Percentiles rank a stretch among this genome's conserved stretches.
phyloP scores from a whole-genome alignment of 1,140 invertebrate species.

The Drosophila saltans region DNA sequence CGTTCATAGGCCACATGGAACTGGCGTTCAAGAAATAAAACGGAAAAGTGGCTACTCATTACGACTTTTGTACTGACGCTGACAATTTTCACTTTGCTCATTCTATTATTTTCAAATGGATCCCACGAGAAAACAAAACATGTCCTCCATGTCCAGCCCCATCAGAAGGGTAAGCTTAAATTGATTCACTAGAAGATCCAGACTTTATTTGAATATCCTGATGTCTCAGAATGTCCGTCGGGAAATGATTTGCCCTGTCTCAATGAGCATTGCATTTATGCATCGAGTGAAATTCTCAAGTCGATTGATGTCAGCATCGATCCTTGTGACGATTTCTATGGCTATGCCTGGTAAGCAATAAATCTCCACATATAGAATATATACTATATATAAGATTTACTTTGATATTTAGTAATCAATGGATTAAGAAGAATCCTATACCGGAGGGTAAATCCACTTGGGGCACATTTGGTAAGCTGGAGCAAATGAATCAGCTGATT shows the following conservation, averaged over 20 bases:
- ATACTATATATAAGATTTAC: background rate
- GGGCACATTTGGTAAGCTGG: conserved; percentile 97
- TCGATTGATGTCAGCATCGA: conserved; percentile 91
- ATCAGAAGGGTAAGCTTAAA: conserved; percentile 52
- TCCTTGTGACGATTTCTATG: conserved; percentile 98
- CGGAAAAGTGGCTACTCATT: conserved; percentile 84
- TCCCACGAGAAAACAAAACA: conserved; percentile 64
- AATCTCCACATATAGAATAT: background rate
- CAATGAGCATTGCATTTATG: conserved; percentile 92
- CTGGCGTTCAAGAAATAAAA: conserved; percentile 84
- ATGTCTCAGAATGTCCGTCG: conserved; percentile 40
- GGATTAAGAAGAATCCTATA: conserved; percentile 95
- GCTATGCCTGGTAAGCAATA: conserved; percentile 89
- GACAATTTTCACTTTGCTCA: conserved; percentile 80
- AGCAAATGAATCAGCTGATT: conserved; percentile 96
- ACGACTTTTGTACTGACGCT: conserved; percentile 74
- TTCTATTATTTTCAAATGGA: conserved; percentile 70
- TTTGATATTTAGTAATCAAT: conserved; percentile 87
- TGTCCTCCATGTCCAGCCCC: conserved; percentile 72
- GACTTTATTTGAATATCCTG: no score
- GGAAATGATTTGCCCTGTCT: conserved; percentile 86
- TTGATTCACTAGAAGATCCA: no score
- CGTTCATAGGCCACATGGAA: conserved; percentile 72
- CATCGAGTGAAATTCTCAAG: conserved; percentile 92
- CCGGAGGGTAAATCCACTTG: conserved; percentile 96